Evolutionary conservation across 2,888 invertebrate genomes (phyloP).

Genomic region (Agelastica alni): DNA sequence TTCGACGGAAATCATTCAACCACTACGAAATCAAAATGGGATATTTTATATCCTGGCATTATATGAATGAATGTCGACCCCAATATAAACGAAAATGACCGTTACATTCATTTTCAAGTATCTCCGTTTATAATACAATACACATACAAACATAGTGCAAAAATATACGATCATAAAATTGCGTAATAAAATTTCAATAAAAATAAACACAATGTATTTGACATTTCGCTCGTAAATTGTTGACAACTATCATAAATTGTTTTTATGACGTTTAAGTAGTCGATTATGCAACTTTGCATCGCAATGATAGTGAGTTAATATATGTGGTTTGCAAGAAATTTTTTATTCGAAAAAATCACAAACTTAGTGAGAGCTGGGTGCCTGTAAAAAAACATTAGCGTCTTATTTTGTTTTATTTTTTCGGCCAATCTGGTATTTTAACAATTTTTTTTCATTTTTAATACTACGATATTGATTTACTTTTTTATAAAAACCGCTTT

Average conservation of each 20-base stretch:
- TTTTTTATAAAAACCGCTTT: too few relatives aligned
- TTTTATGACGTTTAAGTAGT: slow-evolving; percentile 29
- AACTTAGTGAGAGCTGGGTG: too few relatives aligned
- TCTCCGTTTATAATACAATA: slow-evolving; percentile 18
- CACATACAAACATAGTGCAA: slow-evolving; percentile 25
- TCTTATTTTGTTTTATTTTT: too few relatives aligned
- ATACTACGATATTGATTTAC: too few relatives aligned
- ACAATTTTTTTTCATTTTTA: too few relatives aligned
- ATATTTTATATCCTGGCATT: slow-evolving; percentile 8
- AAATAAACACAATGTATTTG: slow-evolving; percentile 33
- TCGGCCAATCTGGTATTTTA: too few relatives aligned
- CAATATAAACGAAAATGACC: slow-evolving; percentile 22
- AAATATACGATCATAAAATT: slow-evolving; percentile 29
- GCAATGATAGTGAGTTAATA: too few relatives aligned
- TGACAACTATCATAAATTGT: slow-evolving; percentile 25
- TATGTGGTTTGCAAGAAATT: too few relatives aligned
- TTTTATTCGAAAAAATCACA: too few relatives aligned
- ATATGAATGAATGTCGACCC: slow-evolving; percentile 17
- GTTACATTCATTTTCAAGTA: slow-evolving; percentile 22
- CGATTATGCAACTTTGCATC: slow-evolving; percentile 21
- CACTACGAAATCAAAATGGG: slow-evolving; percentile 5
- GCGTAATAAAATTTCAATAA: slow-evolving; percentile 32
- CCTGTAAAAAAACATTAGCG: too few relatives aligned
- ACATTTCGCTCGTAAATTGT: slow-evolving; percentile 29
- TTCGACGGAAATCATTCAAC: slow-evolving; percentile 7